Percentiles rank a stretch among this genome's conserved stretches.
Evolutionary conservation across 2,888 invertebrate genomes (phyloP).

Genomic region (Sphaeridia pumilis): DNA sequence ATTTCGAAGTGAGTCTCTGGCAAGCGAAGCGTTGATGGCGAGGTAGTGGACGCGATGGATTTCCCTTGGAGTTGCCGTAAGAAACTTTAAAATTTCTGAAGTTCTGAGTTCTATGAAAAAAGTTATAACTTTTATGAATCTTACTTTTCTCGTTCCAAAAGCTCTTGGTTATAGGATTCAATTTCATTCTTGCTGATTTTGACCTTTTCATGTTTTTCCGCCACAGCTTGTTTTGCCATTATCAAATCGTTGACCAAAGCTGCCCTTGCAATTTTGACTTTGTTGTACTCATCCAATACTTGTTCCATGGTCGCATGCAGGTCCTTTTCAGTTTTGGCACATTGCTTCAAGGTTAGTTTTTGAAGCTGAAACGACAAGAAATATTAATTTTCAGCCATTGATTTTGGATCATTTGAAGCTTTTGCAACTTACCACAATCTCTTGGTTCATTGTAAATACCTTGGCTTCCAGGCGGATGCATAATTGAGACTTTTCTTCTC

Average conservation of each 20-base stretch:
- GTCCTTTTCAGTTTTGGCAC: constrained; percentile 23
- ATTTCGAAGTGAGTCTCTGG: constrained; percentile 24
- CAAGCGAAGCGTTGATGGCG: constrained; percentile 26
- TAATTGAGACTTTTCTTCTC: constrained; percentile 32
- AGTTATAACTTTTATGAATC: no score
- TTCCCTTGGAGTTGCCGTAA: constrained; percentile 6
- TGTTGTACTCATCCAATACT: constrained; percentile 19
- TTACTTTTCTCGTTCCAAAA: constrained; percentile 12
- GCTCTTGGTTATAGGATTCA: constrained; percentile 16
- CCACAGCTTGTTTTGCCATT: constrained; percentile 15
- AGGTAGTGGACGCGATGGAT: constrained; percentile 22
- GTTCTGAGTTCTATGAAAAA: not conserved
- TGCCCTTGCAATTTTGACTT: constrained; percentile 26
- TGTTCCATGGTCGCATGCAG: constrained; percentile 17
- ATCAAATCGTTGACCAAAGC: constrained; percentile 26
- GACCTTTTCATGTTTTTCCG: constrained; percentile 18
- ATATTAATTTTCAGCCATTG: no score
- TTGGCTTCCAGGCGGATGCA: constrained; percentile 31
- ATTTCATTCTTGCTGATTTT: constrained; percentile 19
- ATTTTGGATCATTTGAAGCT: no score
- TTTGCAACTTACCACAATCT: constrained; percentile 27
- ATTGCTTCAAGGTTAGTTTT: constrained; percentile 26
- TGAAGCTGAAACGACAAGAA: constrained; percentile 18
- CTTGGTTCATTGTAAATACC: constrained; percentile 21
- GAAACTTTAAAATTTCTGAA: not conserved